Percentiles rank a stretch among this genome's conserved stretches.
Evolutionary conservation across 2,113 vertebrate species (phyloP).

Genomic region (Arizona elegans): DNA sequence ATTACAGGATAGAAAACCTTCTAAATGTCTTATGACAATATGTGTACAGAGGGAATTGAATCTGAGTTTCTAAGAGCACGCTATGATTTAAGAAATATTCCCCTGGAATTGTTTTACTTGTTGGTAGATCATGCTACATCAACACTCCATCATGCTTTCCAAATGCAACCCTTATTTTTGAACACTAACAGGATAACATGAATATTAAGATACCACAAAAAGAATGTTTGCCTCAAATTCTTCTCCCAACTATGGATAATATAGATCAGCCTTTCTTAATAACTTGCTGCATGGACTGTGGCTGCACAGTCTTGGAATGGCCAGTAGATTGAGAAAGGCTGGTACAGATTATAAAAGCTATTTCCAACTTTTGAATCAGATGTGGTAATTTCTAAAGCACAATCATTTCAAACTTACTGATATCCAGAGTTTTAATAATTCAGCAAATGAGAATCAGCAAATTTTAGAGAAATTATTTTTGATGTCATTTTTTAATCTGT

Average conservation of each 20-base stretch:
- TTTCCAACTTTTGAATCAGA: background rate
- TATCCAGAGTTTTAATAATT: background rate
- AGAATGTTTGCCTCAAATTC: background rate
- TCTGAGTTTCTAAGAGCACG: background rate
- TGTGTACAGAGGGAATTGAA: fast-evolving
- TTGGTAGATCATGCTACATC: background rate
- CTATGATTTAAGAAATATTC: background rate
- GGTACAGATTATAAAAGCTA: background rate
- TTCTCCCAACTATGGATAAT: background rate
- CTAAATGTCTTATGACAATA: background rate
- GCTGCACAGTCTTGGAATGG: background rate
- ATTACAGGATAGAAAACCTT: background rate
- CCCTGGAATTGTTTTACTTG: background rate
- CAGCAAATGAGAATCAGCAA: background rate
- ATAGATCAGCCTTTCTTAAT: background rate
- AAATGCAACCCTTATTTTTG: background rate
- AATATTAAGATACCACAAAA: background rate
- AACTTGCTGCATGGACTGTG: background rate
- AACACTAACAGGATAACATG: background rate
- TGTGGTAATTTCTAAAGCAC: background rate
- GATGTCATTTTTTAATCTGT: background rate
- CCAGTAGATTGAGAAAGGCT: background rate
- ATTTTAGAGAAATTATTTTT: background rate
- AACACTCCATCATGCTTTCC: background rate
- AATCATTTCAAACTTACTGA: background rate